Percentiles rank a stretch among this genome's conserved stretches.
These are phyloP conservation scores for Micromussa lordhowensis DNA, from an alignment of 92 coral and sea anemone species.

Conservation along the genomic window DNA sequence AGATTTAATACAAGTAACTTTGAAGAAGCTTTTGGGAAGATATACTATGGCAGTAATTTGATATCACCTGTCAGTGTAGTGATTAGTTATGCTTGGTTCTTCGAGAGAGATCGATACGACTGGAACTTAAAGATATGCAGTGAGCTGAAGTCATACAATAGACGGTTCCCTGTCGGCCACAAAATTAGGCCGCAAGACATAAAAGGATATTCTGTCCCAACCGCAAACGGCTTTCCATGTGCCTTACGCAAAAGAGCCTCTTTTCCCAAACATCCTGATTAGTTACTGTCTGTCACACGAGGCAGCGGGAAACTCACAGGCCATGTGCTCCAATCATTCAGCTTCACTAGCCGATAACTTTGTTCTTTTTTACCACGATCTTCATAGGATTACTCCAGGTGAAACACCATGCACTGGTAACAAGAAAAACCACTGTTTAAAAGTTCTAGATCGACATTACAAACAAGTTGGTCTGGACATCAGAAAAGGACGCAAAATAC, in stretches of 20 bases:
- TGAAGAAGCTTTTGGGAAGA: constrained; percentile 45
- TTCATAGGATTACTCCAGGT: constrained; percentile 2
- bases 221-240: constrained; percentile 15
- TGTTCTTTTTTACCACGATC: constrained; percentile 39
- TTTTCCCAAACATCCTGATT: not conserved
- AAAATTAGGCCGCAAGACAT: not conserved
- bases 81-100: not conserved
- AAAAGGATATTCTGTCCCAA: not conserved
- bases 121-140: constrained; percentile 32
- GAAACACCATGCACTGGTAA: constrained; percentile 39
- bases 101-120: constrained; percentile 44
- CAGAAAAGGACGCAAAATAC: not conserved
- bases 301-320: constrained; percentile 9
- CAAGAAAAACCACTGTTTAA: constrained; percentile 16
- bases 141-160: constrained; percentile 26
- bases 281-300: constrained; percentile 42
- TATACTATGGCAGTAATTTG: not conserved
- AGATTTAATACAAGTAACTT: constrained; percentile 45
- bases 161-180: constrained; percentile 14
- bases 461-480: constrained; percentile 30
- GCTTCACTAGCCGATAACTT: not conserved
- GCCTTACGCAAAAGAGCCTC: not conserved
- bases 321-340: constrained; percentile 20
- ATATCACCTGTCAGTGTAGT: constrained; percentile 20
- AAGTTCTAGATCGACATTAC: constrained; percentile 18